Base-by-base conservation (phyloP, 2,797 vertebrate species). In the Sebastes iracundus region DNA sequence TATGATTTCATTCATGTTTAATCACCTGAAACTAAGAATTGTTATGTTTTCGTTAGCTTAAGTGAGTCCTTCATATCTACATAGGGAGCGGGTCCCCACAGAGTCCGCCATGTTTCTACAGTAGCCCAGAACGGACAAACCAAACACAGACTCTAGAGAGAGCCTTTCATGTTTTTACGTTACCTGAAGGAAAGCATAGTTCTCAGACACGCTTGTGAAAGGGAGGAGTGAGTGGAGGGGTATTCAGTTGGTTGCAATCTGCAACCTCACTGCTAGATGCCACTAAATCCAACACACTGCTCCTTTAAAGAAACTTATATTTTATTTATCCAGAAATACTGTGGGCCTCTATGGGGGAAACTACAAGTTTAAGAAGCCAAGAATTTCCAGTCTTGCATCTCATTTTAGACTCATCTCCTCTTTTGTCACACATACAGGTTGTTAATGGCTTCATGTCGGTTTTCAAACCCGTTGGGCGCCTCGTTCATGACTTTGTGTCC, bases 401-500 rank as follows among this genome's bases (percentile, higher is more conserved):
- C 7, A 32, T 32, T 46, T 58, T 1, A 27, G 4, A 53, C 13
- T 7, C 38, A 30, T 3, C 59, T 10, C 2, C 2, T 33, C 4
- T 30, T 81, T 58, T 74, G 5, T 82, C 12, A 4, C 8, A 42
- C 25, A 70, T 79, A 2, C 92, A 96, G 96, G 77, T 88, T 12
- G 46, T 90, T n/a, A 89, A 85, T 5, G 90, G 82, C 7, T 81
- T 96, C 28, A 86, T 90, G 92, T 72, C 4, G 0, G 91, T 85
- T 6, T 86, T 96, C 65, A 92, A 58, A 83, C 95, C 95, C 7
- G 27, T 95, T 2, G 76, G 90, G n/a, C 94, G 90, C 69, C 93
- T 96, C 6, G 93, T 94, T 59, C 90, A 88, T 53, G 68, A 95
- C 23, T 95, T 96, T 90, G 94, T 95, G 33, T 80, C 93, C 72